Evolutionary conservation across 2,797 vertebrate species (phyloP).

Genomic region (Antrozous pallidus): DNA sequence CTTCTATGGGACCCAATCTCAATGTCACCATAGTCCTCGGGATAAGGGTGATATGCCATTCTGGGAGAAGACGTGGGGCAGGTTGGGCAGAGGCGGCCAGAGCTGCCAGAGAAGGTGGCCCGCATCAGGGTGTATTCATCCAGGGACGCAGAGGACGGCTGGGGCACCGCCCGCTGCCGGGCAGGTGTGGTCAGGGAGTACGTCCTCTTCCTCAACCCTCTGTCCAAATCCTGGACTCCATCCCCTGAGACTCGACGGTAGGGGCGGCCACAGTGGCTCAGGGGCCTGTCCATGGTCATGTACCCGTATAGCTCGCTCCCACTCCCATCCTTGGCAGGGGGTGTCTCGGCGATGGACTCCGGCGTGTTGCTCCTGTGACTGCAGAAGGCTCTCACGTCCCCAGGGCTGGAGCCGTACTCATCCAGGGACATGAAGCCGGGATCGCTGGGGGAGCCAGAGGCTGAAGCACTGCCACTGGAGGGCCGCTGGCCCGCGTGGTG

Average conservation of each 20-base stretch:
- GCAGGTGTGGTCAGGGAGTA: conserved; percentile 94
- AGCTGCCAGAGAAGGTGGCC: conserved; percentile 88
- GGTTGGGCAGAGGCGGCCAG: conserved; percentile 87
- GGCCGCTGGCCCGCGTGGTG: conserved; percentile 85
- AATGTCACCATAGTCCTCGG: conserved; percentile 93
- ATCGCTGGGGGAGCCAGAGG: conserved; percentile 94
- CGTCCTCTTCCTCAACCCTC: conserved; percentile 91
- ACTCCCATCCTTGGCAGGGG: conserved; percentile 86
- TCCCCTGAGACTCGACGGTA: conserved; percentile 81
- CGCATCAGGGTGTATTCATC: conserved; percentile 96
- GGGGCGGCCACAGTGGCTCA: conserved; percentile 77
- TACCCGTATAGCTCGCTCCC: conserved; percentile 89
- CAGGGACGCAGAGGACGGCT: conserved; percentile 93
- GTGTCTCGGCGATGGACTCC: conserved; percentile 91
- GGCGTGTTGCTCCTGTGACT: conserved; percentile 92
- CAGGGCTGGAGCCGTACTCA: conserved; percentile 91
- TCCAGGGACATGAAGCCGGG: conserved; percentile 95
- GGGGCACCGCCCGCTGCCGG: conserved; percentile 88
- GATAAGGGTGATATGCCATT: conserved; percentile 85
- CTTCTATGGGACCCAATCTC: conserved; percentile 86
- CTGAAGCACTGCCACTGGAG: conserved; percentile 92
- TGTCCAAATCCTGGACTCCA: conserved; percentile 81
- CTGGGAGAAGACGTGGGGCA: conserved; percentile 90
- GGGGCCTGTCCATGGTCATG: conserved; percentile 93
- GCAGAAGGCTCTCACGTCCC: conserved; percentile 86